phyloP scores from a whole-genome alignment of 2,113 vertebrate species.

The Clarias magur region DNA sequence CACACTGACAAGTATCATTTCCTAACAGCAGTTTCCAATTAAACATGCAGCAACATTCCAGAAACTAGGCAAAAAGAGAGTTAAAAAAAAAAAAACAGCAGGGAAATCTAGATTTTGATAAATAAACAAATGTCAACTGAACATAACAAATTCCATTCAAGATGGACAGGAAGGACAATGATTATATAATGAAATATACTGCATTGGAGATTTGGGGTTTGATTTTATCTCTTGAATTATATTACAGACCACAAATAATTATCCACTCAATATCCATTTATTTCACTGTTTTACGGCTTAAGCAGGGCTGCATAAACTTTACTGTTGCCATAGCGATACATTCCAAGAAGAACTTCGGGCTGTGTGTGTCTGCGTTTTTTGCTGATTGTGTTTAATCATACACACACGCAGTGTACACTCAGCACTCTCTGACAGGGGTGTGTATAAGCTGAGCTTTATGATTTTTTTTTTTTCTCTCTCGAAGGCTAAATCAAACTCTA shows the following conservation, averaged over 20 bases:
- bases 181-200: background rate
- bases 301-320: background rate
- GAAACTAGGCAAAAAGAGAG: conserved; percentile 18
- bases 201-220: background rate
- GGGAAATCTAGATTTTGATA: background rate
- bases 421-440: background rate
- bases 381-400: conserved; percentile 14
- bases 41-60: conserved; percentile 25
- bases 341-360: background rate
- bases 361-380: background rate
- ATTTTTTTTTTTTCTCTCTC: conserved; percentile 1
- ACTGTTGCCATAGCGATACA: conserved; percentile 13
- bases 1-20: conserved; percentile 37
- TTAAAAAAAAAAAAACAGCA: background rate
- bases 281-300: background rate
- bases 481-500: background rate
- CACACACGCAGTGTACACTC: background rate
- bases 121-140: background rate
- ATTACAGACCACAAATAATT: conserved; percentile 1
- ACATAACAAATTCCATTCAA: background rate
- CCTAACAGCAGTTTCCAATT: conserved; percentile 12
- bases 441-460: background rate
- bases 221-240: conserved; percentile 13
- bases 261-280: background rate
- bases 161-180: background rate